These are phyloP conservation scores for Acrocyrtus sp. DNA, from an alignment of 2,888 invertebrate genomes.

Conservation along the genomic window DNA sequence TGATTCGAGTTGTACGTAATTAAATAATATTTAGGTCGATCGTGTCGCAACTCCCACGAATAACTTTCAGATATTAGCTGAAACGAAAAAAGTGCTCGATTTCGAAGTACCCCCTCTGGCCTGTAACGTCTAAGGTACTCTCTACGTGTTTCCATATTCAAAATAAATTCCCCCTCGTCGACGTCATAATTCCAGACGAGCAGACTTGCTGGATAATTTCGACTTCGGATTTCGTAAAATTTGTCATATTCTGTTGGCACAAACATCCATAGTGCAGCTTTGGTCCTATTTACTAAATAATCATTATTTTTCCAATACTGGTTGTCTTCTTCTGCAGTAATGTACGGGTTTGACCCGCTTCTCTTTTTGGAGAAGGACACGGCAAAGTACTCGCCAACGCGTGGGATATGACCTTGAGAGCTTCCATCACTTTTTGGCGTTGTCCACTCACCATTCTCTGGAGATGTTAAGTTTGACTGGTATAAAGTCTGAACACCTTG, in stretches of 20 bases:
- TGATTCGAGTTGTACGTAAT: slow-evolving; percentile 2
- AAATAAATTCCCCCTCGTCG: slow-evolving; percentile 21
- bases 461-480: not conserved
- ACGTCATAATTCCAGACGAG: slow-evolving; percentile 16
- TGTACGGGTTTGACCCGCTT: slow-evolving; percentile 4
- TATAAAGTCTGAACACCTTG: slow-evolving; percentile 18
- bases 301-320: slow-evolving; percentile 10
- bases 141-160: slow-evolving; percentile 13
- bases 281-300: slow-evolving; percentile 3
- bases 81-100: slow-evolving; percentile 1
- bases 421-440: not conserved
- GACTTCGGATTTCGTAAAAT: slow-evolving; percentile 22
- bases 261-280: slow-evolving; percentile 21
- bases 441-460: not conserved
- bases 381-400: slow-evolving; percentile 2
- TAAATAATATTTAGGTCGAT: slow-evolving; percentile 14
- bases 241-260: slow-evolving; percentile 15
- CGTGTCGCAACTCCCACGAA: slow-evolving; percentile 1
- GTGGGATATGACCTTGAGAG: not conserved
- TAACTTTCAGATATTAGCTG: slow-evolving; percentile 1
- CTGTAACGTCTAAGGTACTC: slow-evolving; percentile 7
- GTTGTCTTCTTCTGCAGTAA: slow-evolving; percentile 19
- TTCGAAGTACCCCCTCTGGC: not conserved
- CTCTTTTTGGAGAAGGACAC: not conserved
- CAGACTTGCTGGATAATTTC: slow-evolving; percentile 14